Conservation (phyloP, 1,140 invertebrate genomes). For the Anthonomus grandis region DNA sequence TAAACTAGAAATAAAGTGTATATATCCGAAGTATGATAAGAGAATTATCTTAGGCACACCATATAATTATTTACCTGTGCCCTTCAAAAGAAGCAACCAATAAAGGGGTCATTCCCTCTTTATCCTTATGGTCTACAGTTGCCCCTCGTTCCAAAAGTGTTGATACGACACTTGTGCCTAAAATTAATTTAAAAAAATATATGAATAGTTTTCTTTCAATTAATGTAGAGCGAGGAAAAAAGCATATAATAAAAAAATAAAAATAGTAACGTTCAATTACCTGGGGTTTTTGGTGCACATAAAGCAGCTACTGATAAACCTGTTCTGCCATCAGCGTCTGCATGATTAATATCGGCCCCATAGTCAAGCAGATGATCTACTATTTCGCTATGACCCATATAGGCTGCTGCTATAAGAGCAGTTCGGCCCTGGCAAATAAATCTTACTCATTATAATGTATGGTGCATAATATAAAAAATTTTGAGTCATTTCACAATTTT, state of each 20-base stretch:
- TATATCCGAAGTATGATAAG: neutral
- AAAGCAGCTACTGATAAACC: conserved; percentile 89
- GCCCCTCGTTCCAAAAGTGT: conserved; percentile 82
- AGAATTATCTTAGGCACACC: too few relatives aligned
- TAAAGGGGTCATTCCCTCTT: conserved; percentile 89
- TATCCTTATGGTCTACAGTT: conserved; percentile 82
- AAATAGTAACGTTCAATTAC: neutral
- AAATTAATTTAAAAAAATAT: conserved; percentile 1
- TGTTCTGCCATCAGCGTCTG: conserved; percentile 87
- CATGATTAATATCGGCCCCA: conserved; percentile 81
- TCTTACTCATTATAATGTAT: neutral
- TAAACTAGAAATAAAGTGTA: neutral
- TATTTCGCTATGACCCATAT: conserved; percentile 91
- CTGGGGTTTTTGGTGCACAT: conserved; percentile 76
- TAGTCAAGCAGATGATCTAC: conserved; percentile 80
- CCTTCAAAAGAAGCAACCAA: conserved; percentile 94
- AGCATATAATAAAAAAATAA: too few relatives aligned
- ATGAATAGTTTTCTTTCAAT: too few relatives aligned
- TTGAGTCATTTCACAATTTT: too few relatives aligned
- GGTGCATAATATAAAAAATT: too few relatives aligned
- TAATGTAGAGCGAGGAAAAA: too few relatives aligned
- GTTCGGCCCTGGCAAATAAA: conserved; percentile 60
- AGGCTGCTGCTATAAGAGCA: conserved; percentile 84
- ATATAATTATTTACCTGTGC: conserved; percentile 60
- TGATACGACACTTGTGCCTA: conserved; percentile 66